Base-by-base conservation (phyloP, 2,797 vertebrate species). In the Phalanger gymnotis region DNA sequence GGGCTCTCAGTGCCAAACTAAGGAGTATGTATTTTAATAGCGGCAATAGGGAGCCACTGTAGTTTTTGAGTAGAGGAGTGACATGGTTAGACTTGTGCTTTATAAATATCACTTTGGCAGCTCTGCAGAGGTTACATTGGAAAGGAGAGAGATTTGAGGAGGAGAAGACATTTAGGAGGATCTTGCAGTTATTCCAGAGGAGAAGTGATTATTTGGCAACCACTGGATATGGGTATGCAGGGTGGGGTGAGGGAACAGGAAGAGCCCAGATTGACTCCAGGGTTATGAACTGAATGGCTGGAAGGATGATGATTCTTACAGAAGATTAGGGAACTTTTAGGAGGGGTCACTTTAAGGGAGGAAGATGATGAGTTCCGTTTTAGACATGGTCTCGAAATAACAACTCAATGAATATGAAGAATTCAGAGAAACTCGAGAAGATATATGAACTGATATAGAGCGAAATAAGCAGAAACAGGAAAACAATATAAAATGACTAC, bases 171-270 rank as follows among this genome's bases (percentile, higher is more conserved):
- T 87, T 51, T 47, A 87, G 73, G 73, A 87, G 25, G 73, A 73
- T 73, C 66, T 73, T 40, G 66, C 19, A 40, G 66, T 73, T 73
- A 73, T 87, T 87, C n/a, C 73, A 87, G 73, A 87, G 47, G 61
- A 73, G 34, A 81, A 81, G 66, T 81, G n/a, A 81, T 9, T 81
- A 47, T 47, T 81, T 47, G 40, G 73, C 73, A 87, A 12, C 9
- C 9, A 87, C 19, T 87, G 73, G 73, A 47, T 87, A 47, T 47
- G 73, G 40, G 22, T 93, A 12, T 0, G 89, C 0, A 0, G 22
- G 40, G 73, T 87, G 73, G 73, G 40, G n/a, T 87, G 22, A 87
- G 73, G 22, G 73, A 51, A 19, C 1, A 19, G 40, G 73, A 40
- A 81, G 19, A 47, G 19, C 3, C 40, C 51, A 87, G 3, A 87